Conservation (phyloP, 2,113 vertebrate genomes). For the Danionella cerebrum region DNA sequence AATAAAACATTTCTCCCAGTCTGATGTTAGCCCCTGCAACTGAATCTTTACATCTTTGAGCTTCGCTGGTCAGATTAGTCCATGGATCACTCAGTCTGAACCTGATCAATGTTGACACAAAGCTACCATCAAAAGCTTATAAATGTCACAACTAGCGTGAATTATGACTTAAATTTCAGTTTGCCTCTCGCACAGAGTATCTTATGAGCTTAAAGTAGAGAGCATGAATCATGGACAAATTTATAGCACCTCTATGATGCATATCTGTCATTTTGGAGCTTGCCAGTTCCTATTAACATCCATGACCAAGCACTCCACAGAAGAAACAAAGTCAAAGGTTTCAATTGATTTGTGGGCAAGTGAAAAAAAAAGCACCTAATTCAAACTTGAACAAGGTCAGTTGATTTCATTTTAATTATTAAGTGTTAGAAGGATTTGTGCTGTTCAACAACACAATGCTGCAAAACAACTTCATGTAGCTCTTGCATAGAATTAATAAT, state of each 20-base stretch:
- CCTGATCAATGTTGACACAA: background rate
- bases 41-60: background rate
- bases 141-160: background rate
- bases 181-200: background rate
- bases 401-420: background rate
- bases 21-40: background rate
- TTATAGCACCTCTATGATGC: background rate
- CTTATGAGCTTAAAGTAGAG: background rate
- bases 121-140: background rate
- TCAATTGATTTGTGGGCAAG: background rate
- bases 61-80: background rate
- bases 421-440: background rate
- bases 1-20: background rate
- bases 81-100: background rate
- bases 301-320: background rate
- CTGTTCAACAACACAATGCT: background rate
- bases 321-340: background rate
- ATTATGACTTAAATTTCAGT: background rate
- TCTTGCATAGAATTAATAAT: conserved; percentile 4
- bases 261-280: background rate
- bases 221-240: background rate
- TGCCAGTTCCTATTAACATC: background rate
- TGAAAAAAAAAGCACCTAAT: no score
- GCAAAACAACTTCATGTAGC: background rate
- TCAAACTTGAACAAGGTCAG: no score